Evolutionary conservation across 2,113 vertebrate genomes (phyloP).

Genomic region (Protobothrops mucrosquamatus): DNA sequence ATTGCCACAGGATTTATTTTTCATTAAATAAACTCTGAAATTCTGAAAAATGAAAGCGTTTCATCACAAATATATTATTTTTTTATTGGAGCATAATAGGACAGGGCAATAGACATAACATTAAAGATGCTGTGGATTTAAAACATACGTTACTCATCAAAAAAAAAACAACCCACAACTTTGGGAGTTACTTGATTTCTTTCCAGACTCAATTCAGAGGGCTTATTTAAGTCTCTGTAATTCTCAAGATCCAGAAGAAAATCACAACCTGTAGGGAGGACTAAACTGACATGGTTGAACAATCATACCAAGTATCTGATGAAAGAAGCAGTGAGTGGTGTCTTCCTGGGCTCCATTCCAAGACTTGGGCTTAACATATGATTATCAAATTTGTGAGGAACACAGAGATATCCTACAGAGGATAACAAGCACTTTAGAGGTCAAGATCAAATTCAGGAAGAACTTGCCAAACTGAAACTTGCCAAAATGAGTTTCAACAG

Average conservation of each 20-base stretch:
- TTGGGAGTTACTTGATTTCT: background rate
- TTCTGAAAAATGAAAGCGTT: background rate
- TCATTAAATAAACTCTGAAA: background rate
- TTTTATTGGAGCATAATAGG: background rate
- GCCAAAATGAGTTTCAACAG: background rate
- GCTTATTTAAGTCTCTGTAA: background rate
- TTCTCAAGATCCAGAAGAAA: background rate
- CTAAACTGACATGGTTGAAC: background rate
- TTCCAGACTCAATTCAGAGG: background rate
- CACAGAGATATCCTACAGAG: background rate
- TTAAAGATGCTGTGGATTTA: background rate
- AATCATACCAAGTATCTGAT: background rate
- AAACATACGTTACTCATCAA: background rate
- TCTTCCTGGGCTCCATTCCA: background rate
- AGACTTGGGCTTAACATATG: background rate
- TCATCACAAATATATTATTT: background rate
- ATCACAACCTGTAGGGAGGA: background rate
- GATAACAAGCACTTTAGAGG: background rate
- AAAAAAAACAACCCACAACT: background rate
- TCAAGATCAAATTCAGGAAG: background rate
- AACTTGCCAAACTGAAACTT: background rate
- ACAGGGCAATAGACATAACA: background rate
- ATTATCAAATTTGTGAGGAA: background rate
- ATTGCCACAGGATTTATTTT: background rate
- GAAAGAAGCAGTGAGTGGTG: background rate